Evolutionary conservation across 2,888 invertebrate genomes (phyloP), one percentile per base, ranked within the genome.

Genomic region (Sisyra terminalis): DNA sequence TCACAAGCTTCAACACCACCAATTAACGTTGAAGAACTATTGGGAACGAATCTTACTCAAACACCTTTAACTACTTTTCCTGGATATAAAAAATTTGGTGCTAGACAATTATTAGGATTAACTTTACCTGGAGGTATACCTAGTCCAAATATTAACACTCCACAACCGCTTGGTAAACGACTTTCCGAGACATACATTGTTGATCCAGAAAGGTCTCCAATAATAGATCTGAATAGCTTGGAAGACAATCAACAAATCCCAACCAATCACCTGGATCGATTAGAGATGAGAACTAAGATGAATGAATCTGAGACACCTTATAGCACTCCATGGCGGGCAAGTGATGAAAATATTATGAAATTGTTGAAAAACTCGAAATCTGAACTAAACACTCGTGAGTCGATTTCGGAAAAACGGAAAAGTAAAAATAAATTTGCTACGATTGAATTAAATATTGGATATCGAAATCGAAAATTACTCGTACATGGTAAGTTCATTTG

Each of bases 141-240:
- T 1, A 60, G 60, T 45, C 61, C 60, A 3, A 57, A 53, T 15
- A 55, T 54, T 1, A 18, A 16, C 3, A 18, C 37, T 9, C 56
- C 56, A 4, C 67, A 67, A 44, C 49, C 66, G 14, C 64, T 60
- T 54, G 55, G 61, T 1, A 56, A 58, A 24, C 60, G 60, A 41
- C 52, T 50, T 9, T 43, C 46, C 5, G 37, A 37, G 9, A 37
- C 37, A 37, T 37, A 17, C 18, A 18, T 37, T 18, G 18, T 37
- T 10, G 37, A 37, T 37, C 37, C 37, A 17, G 37, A 37, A 17
- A 2, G 37, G 17, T 37, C 37, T 6, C 37, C 48, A 64, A 66
- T 37, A 66, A 67, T 3, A 66, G 67, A 15, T 66, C 68, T 35
- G 24, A 24, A 5, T 24, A 24, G 7, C 7, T 24, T 24, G 7